Evolutionary conservation across 1,140 invertebrate species (phyloP), one percentile per base, ranked within the genome.

Genomic region (Hypothenemus hampei): DNA sequence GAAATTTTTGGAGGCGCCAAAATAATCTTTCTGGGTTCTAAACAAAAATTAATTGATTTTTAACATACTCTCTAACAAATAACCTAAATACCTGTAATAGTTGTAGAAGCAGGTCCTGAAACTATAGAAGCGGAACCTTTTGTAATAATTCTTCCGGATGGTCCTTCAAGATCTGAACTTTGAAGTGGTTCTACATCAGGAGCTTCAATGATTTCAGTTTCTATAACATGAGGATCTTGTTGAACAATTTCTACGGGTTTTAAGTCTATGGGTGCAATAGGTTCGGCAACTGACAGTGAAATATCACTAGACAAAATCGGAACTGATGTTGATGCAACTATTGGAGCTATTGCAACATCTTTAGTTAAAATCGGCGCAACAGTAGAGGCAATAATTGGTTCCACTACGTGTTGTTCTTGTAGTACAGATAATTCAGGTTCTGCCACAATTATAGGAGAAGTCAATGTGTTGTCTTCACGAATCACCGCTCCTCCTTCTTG

Each of bases 51-150:
- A 40, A 23, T n/a, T 45, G 7, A n/a, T 33, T 22, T 4, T 53
- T 35, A 45, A 29, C 33, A 13, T 35, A n/a, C 15, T 37, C 8
- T 37, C 5, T 8, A 15, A 37, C 13, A 35, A 33, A 35, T 46
- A 46, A 13, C 16, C 16, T 20, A 5, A 39, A n/a, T 57, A 64
- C 66, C 61, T 56, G 65, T 60, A 29, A 68, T 64, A 20, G 66
- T 68, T 7, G 63, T 68, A 19, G 66, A 68, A 29, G 66, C 61
- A 26, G 66, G 66, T 5, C 66, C 66, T 44, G 66, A 62, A 6
- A 68, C 47, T 18, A 68, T 59, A 7, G 63, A 65, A 43, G 61
- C 45, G 1, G 63, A 66, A 19, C 66, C 66, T 43, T 62, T 60
- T 0, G 63, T 66, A 15, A 61, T 62, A 52, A 68, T 66, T 15